Conservation (phyloP, 2,797 vertebrate genomes). For the Gastrophryne carolinensis region DNA sequence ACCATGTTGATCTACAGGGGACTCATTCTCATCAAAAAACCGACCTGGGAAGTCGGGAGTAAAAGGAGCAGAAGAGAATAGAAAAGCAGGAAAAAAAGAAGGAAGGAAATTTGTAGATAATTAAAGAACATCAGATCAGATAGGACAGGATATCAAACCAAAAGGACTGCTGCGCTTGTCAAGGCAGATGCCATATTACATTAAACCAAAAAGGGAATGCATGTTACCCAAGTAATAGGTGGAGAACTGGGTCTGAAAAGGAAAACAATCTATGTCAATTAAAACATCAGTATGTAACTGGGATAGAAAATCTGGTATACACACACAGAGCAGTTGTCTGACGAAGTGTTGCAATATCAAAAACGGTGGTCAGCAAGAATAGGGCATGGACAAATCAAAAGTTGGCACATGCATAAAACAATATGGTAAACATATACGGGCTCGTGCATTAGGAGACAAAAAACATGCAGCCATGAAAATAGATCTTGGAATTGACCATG, state of each 20-base stretch:
- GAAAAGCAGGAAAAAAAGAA: conserved; percentile 49
- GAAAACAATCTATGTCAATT: neutral
- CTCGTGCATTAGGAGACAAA: neutral
- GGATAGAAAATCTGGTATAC: neutral
- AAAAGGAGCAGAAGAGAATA: conserved; percentile 68
- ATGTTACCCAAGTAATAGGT: neutral
- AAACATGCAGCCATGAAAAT: neutral
- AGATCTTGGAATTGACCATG: too few relatives aligned
- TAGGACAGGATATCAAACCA: conserved; percentile 10
- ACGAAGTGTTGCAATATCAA: neutral
- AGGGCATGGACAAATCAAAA: neutral
- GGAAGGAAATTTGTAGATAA: conserved; percentile 31
- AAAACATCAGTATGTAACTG: neutral
- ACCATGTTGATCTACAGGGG: conserved; percentile 98
- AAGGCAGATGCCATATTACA: neutral
- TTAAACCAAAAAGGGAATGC: neutral
- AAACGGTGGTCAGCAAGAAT: neutral
- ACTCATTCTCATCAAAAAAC: conserved; percentile 99
- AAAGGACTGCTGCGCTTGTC: neutral
- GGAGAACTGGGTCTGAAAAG: neutral
- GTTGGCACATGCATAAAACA: neutral
- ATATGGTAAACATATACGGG: neutral
- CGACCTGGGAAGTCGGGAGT: conserved; percentile 93
- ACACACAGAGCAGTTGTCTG: neutral
- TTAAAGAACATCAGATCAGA: conserved; percentile 53